Percentiles rank a stretch among this genome's conserved stretches.
These are phyloP conservation scores for Apeltes quadracus DNA, from an alignment of 2,113 vertebrate species.

Conservation along the genomic window DNA sequence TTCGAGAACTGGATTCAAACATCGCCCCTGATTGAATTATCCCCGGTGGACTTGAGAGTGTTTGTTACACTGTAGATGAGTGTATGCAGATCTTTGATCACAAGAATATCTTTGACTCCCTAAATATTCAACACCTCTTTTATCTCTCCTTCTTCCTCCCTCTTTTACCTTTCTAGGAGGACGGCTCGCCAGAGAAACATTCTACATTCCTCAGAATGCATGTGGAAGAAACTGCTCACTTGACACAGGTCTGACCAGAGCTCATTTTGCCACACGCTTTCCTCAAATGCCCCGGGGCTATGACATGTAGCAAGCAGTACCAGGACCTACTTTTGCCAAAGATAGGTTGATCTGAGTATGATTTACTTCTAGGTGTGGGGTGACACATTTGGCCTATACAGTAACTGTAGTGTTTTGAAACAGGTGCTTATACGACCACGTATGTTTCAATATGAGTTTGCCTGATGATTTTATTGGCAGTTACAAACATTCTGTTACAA, in stretches of 20 bases:
- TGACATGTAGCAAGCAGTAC: conserved; percentile 8
- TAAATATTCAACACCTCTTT: conserved; percentile 64
- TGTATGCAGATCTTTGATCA: conserved; percentile 52
- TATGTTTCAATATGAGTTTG: not conserved
- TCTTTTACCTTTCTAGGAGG: conserved; percentile 86
- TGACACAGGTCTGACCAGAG: conserved; percentile 71
- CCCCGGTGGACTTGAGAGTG: conserved; percentile 15
- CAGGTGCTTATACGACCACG: not conserved
- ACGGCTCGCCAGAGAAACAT: conserved; percentile 94
- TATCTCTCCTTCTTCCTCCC: conserved; percentile 77
- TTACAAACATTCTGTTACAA: not conserved
- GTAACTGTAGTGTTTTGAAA: not conserved
- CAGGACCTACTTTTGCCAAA: conserved; percentile 24
- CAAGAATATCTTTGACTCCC: conserved; percentile 16
- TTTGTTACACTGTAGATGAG: conserved; percentile 28
- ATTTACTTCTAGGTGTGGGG: conserved; percentile 6
- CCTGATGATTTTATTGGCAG: not conserved
- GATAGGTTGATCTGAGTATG: conserved; percentile 43
- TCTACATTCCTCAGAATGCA: conserved; percentile 96
- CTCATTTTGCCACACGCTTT: conserved; percentile 10
- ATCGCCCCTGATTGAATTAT: conserved; percentile 18
- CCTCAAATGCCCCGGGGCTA: conserved; percentile 14
- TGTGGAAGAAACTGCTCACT: conserved; percentile 95
- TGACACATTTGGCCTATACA: conserved; percentile 4
- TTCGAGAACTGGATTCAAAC: conserved; percentile 2